A percentile compares a stretch with the other conserved stretches of the same genome.
phyloP scores from a whole-genome alignment of 2,113 vertebrate genomes.

The Terrapene triunguis region DNA sequence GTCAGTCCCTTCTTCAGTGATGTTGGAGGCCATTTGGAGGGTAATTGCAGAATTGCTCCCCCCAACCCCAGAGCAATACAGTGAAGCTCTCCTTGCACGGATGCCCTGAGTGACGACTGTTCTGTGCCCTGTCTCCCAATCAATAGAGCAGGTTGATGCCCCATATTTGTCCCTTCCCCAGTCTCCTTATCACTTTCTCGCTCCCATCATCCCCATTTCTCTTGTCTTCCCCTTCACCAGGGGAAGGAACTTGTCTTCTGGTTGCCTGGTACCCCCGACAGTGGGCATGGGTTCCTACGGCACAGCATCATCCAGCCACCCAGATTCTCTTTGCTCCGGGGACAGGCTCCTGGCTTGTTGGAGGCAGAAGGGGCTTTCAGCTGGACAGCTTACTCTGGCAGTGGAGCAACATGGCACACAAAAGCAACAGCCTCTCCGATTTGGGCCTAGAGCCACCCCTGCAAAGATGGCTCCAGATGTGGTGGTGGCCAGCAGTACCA shows the following conservation, averaged over 20 bases:
- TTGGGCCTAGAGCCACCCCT: accelerated
- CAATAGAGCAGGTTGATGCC: neutral
- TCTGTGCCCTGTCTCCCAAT: neutral
- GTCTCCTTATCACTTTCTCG: neutral
- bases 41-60: neutral
- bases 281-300: neutral
- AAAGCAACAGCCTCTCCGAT: neutral
- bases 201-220: neutral
- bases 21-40: neutral
- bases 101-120: neutral
- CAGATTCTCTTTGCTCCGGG: neutral
- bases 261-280: neutral
- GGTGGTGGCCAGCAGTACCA: neutral
- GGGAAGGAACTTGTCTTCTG: neutral
- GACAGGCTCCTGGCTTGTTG: neutral
- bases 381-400: neutral
- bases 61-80: neutral
- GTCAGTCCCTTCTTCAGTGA: neutral
- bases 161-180: neutral
- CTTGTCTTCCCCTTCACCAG: neutral
- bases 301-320: neutral
- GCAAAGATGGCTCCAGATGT: neutral
- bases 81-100: neutral
- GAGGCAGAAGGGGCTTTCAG: conserved; percentile 1
- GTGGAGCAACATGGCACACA: neutral